Base-by-base conservation (phyloP, 1,140 invertebrate species). In the Trichogramma pretiosum region DNA sequence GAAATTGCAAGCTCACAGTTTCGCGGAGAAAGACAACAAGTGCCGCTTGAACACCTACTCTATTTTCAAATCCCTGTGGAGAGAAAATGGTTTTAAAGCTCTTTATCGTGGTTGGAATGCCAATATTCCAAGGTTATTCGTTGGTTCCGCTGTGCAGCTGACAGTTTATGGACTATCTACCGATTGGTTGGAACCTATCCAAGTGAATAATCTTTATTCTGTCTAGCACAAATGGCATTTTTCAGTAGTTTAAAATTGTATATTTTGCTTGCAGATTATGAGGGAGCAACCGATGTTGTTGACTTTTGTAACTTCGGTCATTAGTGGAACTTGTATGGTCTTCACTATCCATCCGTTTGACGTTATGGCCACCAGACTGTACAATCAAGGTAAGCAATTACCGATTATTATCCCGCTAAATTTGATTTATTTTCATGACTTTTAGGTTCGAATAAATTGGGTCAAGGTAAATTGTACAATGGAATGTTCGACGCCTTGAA, bases 311-410 rank as follows among this genome's bases (percentile, higher is more conserved):
- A 81, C 87, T 3, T 85, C 86, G 19, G 77, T 85, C 57, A 65
- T 89, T 10, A 85, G 87, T 13, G 90, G 90, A 1, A 63, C 87
- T 11, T 78, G 83, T 10, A 85, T 93, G 61, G 84, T 85, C 1
- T 32, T 88, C 0, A 80, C 79, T 30, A 88, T 93, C 70, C 90
- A 89, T 22, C 92, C 91, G 0, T 89, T 93, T 55, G 91, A 95
- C 68, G 84, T 93, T 0, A 78, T 94, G 30, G 83, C 89, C 2
- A 93, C 89, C 1, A 74, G 90, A 34, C 68, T 95, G 10, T 94
- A 92, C 54, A 94, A 95, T 72, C 92, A 95, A 80, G 81, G 85
- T 83, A 71, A 67, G 5, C 5, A 28, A 28, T 7, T 28, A 28
- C 5, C 5, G 11, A 28, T 28, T 28, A 11, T 11, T 7, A 28